A percentile compares a stretch with the other conserved stretches of the same genome.
phyloP scores from a whole-genome alignment of 2,113 vertebrate species.

The Orthochromis indermauri region DNA sequence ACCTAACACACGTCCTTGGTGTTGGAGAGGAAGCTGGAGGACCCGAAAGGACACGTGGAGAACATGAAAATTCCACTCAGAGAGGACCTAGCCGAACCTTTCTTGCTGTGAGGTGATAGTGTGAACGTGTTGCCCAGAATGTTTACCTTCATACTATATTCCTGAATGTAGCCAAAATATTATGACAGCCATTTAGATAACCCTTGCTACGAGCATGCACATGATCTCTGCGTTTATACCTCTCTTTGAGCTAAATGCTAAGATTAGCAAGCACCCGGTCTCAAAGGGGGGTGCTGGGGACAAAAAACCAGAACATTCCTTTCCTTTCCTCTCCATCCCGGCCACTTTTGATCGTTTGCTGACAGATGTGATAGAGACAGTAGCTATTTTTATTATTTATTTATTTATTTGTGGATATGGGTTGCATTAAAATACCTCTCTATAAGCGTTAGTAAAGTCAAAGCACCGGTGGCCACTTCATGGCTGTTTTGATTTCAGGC shows the following conservation, averaged over 20 bases:
- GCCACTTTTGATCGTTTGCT: not conserved
- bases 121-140: not conserved
- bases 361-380: not conserved
- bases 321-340: not conserved
- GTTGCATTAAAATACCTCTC: not conserved
- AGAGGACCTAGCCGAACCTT: not conserved
- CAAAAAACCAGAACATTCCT: not conserved
- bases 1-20: not conserved
- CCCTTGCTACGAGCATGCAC: not conserved
- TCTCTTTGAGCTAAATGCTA: not conserved
- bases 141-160: not conserved
- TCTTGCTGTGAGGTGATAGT: not conserved
- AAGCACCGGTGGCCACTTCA: not conserved
- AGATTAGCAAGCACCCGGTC: not conserved
- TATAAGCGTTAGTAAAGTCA: not conserved
- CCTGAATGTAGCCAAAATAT: not conserved
- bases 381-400: not conserved
- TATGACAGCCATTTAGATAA: not conserved
- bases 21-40: not conserved
- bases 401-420: not conserved
- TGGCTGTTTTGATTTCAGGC: not conserved
- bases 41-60: not conserved
- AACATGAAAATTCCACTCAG: not conserved
- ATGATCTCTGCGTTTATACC: not conserved
- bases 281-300: not conserved